These are phyloP conservation scores for Danionella dracula DNA, from an alignment of 2,797 vertebrate species.

Conservation along the genomic window DNA sequence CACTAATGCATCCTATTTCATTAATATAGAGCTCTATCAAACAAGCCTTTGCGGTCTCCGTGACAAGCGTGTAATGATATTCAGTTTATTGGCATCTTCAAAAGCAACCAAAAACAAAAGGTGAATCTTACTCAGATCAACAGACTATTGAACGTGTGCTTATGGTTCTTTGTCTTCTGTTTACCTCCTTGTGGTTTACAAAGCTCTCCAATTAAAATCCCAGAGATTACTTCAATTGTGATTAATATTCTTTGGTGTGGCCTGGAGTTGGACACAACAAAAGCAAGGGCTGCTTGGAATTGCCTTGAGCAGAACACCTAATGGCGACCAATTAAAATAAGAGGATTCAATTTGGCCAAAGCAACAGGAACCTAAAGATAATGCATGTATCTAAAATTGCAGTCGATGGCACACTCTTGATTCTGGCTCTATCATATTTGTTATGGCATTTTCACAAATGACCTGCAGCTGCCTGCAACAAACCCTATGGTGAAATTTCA, in stretches of 20 bases:
- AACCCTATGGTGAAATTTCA: neutral
- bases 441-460: constrained; percentile 65
- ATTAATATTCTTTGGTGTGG: constrained; percentile 70
- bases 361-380: constrained; percentile 73
- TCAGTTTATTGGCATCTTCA: neutral
- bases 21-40: constrained; percentile 15
- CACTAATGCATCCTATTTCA: neutral
- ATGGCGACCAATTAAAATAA: constrained; percentile 77
- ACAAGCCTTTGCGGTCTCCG: constrained; percentile 15
- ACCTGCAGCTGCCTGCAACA: constrained; percentile 54
- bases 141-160: constrained; percentile 44
- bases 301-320: constrained; percentile 69
- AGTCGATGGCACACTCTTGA: constrained; percentile 60
- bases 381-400: constrained; percentile 72
- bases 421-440: constrained; percentile 60
- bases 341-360: constrained; percentile 78
- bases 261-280: constrained; percentile 57
- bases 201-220: constrained; percentile 65
- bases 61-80: constrained; percentile 29
- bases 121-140: constrained; percentile 41
- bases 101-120: constrained; percentile 47
- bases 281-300: constrained; percentile 54
- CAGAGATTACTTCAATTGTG: constrained; percentile 66
- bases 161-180: constrained; percentile 60
- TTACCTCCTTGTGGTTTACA: constrained; percentile 59